Conservation (phyloP, 1,140 invertebrate species). For the Dinothrombium tinctorium region DNA sequence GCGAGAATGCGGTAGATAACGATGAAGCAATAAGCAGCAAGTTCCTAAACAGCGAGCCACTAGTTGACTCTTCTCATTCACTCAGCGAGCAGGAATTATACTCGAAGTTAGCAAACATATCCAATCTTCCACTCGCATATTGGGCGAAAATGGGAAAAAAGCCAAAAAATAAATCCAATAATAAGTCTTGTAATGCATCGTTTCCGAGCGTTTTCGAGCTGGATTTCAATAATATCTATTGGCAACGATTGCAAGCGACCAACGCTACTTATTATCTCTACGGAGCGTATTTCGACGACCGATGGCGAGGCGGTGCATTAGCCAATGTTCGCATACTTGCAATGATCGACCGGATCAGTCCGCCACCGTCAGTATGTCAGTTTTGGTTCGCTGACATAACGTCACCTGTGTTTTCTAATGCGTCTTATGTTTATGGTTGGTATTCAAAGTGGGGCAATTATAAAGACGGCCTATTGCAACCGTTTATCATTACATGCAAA, state of each 20-base stretch:
- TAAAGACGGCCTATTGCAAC: constrained; percentile 69
- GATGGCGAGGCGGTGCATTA: constrained; percentile 44
- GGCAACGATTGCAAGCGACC: constrained; percentile 50
- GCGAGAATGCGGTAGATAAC: neutral
- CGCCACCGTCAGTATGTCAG: constrained; percentile 55
- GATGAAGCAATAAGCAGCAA: neutral
- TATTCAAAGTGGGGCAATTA: constrained; percentile 83
- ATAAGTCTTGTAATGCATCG: constrained; percentile 36
- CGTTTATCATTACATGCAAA: constrained; percentile 67
- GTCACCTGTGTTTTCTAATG: constrained; percentile 46
- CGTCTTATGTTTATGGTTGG: constrained; percentile 69
- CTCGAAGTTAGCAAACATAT: constrained; percentile 28
- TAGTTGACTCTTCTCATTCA: constrained; percentile 36
- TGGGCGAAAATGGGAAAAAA: constrained; percentile 11
- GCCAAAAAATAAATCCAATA: constrained; percentile 5
- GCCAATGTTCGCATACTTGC: constrained; percentile 60
- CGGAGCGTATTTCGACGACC: constrained; percentile 61
- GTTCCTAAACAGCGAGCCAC: constrained; percentile 8
- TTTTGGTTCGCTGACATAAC: constrained; percentile 66
- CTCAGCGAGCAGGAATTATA: constrained; percentile 48
- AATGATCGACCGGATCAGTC: constrained; percentile 69
- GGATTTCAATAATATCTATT: constrained; percentile 74
- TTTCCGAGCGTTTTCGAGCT: constrained; percentile 47
- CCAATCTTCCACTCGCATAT: constrained; percentile 16
- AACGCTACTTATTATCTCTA: constrained; percentile 70